phyloP scores from a whole-genome alignment of 2,888 invertebrate genomes.

The Phlogophora meticulosa region DNA sequence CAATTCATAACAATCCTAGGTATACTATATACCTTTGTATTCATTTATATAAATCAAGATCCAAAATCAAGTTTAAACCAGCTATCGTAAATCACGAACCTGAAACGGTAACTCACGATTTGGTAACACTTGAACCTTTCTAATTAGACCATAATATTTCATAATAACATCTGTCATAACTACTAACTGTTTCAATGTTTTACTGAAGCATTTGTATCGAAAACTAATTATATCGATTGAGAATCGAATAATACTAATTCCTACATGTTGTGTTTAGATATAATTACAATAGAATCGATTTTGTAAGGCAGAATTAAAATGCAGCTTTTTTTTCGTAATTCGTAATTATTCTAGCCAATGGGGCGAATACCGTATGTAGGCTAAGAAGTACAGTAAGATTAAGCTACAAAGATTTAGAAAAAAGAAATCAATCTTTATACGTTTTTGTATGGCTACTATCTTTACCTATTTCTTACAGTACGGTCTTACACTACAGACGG shows the following conservation, averaged over 20 bases:
- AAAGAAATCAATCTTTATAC: no score
- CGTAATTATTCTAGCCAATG: no score
- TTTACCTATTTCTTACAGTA: no score
- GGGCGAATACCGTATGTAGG: no score
- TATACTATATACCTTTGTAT: neutral
- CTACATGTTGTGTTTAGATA: constrained; percentile 18
- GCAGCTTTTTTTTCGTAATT: no score
- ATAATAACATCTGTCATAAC: constrained; percentile 43
- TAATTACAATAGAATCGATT: neutral
- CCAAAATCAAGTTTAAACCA: constrained; percentile 38
- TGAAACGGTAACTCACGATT: constrained; percentile 35
- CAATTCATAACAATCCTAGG: constrained; percentile 18
- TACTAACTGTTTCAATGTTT: constrained; percentile 16
- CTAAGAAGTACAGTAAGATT: no score
- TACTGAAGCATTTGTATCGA: constrained; percentile 30
- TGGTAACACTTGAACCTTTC: constrained; percentile 42
- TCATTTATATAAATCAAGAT: constrained; percentile 25
- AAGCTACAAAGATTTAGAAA: no score
- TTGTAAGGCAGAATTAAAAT: neutral
- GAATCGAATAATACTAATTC: constrained; percentile 16
- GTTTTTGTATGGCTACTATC: no score
- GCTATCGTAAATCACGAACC: constrained; percentile 45
- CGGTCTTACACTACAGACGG: no score
- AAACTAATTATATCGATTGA: constrained; percentile 28
- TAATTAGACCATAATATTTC: constrained; percentile 56